phyloP scores from a whole-genome alignment of 2,797 vertebrate genomes.

The Pseudochromis fuscus region DNA sequence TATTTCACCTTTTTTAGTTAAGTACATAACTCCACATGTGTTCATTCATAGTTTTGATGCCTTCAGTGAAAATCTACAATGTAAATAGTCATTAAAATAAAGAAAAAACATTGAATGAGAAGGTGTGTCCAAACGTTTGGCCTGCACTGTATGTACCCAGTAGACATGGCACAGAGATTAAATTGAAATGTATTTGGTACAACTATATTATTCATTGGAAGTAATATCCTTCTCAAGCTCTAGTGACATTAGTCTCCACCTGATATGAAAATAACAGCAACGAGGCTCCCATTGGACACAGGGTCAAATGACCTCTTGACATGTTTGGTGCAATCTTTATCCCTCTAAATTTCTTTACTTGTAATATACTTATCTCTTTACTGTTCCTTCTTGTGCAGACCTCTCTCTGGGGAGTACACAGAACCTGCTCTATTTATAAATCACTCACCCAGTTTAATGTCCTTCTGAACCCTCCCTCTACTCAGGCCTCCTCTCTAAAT shows the following conservation, averaged over 20 bases:
- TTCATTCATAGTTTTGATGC: too few relatives aligned
- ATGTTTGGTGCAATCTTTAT: background rate
- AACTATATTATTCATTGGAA: constrained; percentile 10
- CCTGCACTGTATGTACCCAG: too few relatives aligned
- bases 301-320: background rate
- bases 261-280: background rate
- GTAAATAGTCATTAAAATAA: too few relatives aligned
- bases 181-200: background rate
- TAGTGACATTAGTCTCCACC: background rate
- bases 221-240: too few relatives aligned
- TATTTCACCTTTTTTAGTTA: too few relatives aligned
- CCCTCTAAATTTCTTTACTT: background rate
- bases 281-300: too few relatives aligned
- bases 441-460: constrained; percentile 32
- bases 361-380: background rate
- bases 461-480: constrained; percentile 37
- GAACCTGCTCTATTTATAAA: constrained; percentile 33
- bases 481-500: constrained; percentile 19
- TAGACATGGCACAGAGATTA: background rate
- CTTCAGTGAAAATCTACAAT: too few relatives aligned
- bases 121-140: too few relatives aligned
- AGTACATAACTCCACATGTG: too few relatives aligned
- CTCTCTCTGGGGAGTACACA: constrained; percentile 25
- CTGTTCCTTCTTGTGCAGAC: background rate
- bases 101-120: too few relatives aligned